Evolutionary conservation across 2,113 vertebrate species (phyloP), one percentile per base, ranked within the genome.

Genomic region (Bombycilla garrulus): DNA sequence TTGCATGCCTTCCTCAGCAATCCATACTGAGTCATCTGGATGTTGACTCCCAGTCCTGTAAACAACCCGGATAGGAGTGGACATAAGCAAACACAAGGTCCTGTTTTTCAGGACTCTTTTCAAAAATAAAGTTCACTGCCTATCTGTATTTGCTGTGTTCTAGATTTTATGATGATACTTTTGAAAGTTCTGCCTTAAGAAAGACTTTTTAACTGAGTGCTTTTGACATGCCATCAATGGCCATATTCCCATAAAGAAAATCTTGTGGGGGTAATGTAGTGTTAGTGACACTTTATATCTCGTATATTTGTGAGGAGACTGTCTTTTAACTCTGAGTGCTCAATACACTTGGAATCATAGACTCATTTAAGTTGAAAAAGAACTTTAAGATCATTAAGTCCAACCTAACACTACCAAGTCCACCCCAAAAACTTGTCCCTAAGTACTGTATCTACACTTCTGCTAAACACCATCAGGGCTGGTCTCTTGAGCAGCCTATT

Each of bases 371-470:
- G 7, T 12, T 71, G 54, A 33, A 54, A 57, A 78, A 86, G 18
- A 40, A 5, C 38, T 81, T 78, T 50, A 50, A 50, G 35, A 25
- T 33, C 11, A 26, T 35, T 2, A 6, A 88, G 10, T 38, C 38
- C 25, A 50, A 57, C 23, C 16, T 62, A 36, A 11, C 22, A 31
- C 14, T 76, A 22, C 5, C 10, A 26, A 60, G 25, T 69, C 25
- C 26, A 64, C 22, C 9, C 35, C 28, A 69, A 73, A 69, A 60
- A 2, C 16, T 48, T 38, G 12, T 38, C 38, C 20, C 6, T 33
- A 56, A 19, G 26, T 40, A 28, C 6, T 19, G 24, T 10, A 28
- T 45, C 19, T 60, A 35, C 7, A 33, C 0, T 0, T 62, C n/a
- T 76, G 50, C 6, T 85, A 22, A 22, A 51, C 40, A 56, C 5